Conservation (phyloP, 2,888 invertebrate species). For the Eristalis pertinax region DNA sequence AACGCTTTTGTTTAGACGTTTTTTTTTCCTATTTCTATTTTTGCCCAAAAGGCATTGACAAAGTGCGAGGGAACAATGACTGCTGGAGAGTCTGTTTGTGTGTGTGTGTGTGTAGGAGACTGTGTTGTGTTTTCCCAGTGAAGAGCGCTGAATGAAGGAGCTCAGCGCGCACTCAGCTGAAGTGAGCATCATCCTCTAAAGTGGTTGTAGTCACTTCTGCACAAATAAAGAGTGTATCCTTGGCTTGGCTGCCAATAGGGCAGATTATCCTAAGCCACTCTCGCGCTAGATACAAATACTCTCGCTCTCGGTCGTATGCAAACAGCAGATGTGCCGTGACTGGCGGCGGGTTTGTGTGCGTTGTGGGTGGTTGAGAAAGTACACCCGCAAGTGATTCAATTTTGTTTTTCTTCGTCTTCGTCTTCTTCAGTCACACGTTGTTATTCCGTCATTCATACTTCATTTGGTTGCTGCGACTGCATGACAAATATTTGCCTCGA, state of each 20-base stretch:
- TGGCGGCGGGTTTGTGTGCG: not conserved
- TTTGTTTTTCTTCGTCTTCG: not conserved
- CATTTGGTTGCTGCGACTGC: slow-evolving; percentile 61
- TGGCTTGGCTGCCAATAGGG: slow-evolving; percentile 5
- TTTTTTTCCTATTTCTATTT: not conserved
- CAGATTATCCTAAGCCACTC: slow-evolving; percentile 37
- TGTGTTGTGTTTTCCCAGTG: slow-evolving; percentile 3
- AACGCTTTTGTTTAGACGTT: not conserved
- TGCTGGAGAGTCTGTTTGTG: slow-evolving; percentile 19
- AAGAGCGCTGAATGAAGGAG: slow-evolving; percentile 36
- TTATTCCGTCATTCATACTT: slow-evolving; percentile 65
- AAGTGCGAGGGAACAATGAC: not conserved
- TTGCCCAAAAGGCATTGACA: slow-evolving; percentile 40
- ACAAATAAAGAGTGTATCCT: slow-evolving; percentile 23
- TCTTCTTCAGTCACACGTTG: slow-evolving; percentile 32
- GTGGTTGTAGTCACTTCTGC: slow-evolving; percentile 48
- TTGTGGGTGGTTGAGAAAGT: slow-evolving; percentile 41
- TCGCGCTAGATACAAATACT: not conserved
- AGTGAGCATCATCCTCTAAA: slow-evolving; percentile 66
- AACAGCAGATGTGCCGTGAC: slow-evolving; percentile 1
- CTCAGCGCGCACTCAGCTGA: slow-evolving; percentile 36
- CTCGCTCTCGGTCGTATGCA: not conserved
- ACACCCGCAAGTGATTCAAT: slow-evolving; percentile 59
- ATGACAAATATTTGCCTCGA: slow-evolving; percentile 65
- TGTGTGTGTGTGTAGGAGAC: slow-evolving; percentile 34